Percentiles rank a stretch among this genome's conserved stretches.
phyloP scores from a whole-genome alignment of 2,113 vertebrate species.

The Toxotes chatareus region DNA sequence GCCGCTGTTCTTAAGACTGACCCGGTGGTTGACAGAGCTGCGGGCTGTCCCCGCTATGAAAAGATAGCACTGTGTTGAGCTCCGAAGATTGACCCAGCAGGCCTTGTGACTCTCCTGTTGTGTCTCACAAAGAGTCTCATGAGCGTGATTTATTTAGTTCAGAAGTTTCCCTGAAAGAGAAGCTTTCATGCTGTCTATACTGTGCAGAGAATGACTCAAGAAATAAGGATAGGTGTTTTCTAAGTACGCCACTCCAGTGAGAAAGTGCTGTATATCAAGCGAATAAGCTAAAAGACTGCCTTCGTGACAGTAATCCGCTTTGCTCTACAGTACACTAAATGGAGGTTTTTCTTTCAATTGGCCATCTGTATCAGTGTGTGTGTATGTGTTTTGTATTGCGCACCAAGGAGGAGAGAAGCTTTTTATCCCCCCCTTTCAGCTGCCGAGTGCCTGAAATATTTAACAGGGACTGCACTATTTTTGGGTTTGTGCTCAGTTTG shows the following conservation, averaged over 20 bases:
- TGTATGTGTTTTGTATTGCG: slow-evolving; percentile 51
- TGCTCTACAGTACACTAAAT: slow-evolving; percentile 59
- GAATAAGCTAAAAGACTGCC: slow-evolving; percentile 52
- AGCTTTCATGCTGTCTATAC: slow-evolving; percentile 45
- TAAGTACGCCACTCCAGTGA: slow-evolving; percentile 24
- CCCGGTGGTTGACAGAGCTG: slow-evolving; percentile 63
- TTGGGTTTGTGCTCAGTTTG: slow-evolving; percentile 80
- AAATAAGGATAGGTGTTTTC: slow-evolving; percentile 40
- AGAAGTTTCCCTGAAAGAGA: slow-evolving; percentile 60
- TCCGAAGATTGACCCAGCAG: slow-evolving; percentile 60
- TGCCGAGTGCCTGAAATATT: slow-evolving; percentile 82
- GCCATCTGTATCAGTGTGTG: slow-evolving; percentile 67
- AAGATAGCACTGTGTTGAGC: slow-evolving; percentile 72
- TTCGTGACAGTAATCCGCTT: slow-evolving; percentile 64
- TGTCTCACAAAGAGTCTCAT: slow-evolving; percentile 68
- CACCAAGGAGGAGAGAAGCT: slow-evolving; percentile 64
- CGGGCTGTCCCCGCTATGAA: slow-evolving; percentile 70
- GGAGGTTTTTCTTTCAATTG: slow-evolving; percentile 68
- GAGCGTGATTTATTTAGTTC: slow-evolving; percentile 71
- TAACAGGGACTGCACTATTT: slow-evolving; percentile 81
- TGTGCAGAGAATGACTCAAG: slow-evolving; percentile 2
- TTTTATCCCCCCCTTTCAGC: slow-evolving; percentile 76
- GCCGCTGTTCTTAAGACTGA: slow-evolving; percentile 61
- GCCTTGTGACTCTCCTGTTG: slow-evolving; percentile 73
- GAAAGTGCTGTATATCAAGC: slow-evolving; percentile 42